Evolutionary conservation across 2,888 invertebrate species (phyloP).

Genomic region (Oligia latruncula): DNA sequence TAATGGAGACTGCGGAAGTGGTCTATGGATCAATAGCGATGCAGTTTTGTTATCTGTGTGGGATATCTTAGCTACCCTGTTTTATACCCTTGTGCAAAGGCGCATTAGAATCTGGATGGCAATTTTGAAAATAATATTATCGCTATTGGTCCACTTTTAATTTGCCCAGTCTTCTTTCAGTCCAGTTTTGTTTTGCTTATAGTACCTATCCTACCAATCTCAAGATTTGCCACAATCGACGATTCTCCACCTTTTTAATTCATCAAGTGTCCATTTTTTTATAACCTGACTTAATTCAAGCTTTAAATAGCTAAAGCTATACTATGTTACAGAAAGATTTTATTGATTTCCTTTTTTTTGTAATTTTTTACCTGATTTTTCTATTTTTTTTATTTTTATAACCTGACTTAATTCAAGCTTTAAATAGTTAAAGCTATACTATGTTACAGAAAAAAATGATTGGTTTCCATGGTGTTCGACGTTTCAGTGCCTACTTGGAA

Average conservation of each 20-base stretch:
- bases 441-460: too few relatives aligned
- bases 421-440: too few relatives aligned
- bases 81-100: background rate
- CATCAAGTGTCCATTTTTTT: background rate
- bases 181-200: too few relatives aligned
- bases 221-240: background rate
- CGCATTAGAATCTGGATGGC: background rate
- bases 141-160: background rate
- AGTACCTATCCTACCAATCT: background rate
- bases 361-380: too few relatives aligned
- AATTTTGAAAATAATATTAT: background rate
- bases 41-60: background rate
- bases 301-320: too few relatives aligned
- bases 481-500: constrained; percentile 65
- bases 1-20: background rate
- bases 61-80: background rate
- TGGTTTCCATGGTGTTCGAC: background rate
- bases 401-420: too few relatives aligned
- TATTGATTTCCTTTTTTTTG: too few relatives aligned
- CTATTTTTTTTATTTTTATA: too few relatives aligned
- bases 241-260: background rate
- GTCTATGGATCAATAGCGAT: too few relatives aligned
- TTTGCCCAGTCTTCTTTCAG: background rate
- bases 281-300: too few relatives aligned
- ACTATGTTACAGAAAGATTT: too few relatives aligned